Conservation (phyloP, 1,140 invertebrate species). For the Drepana arcuata region DNA sequence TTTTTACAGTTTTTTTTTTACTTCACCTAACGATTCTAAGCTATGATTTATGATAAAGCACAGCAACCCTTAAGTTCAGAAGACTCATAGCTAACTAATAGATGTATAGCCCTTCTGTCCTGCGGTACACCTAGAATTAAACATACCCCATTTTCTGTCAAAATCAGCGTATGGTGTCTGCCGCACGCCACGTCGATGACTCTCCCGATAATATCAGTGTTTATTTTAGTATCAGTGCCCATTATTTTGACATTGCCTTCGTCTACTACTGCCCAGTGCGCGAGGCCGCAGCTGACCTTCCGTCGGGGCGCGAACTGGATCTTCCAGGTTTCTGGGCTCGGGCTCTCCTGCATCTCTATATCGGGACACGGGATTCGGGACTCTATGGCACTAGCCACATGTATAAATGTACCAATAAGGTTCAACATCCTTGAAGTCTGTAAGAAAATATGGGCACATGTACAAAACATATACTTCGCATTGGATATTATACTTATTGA, state of each 20-base stretch:
- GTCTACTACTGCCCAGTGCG: constrained; percentile 49
- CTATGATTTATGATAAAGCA: no score
- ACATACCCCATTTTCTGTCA: constrained; percentile 60
- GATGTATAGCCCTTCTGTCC: no score
- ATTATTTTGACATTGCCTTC: constrained; percentile 47
- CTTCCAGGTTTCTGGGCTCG: constrained; percentile 45
- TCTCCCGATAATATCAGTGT: constrained; percentile 45
- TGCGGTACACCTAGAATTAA: no score
- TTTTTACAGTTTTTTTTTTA: no score
- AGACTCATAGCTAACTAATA: no score
- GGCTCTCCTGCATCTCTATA: constrained; percentile 27
- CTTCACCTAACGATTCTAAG: no score
- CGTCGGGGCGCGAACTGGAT: constrained; percentile 33
- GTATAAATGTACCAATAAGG: constrained; percentile 48
- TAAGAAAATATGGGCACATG: no score
- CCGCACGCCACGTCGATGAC: constrained; percentile 54
- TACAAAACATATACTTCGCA: no score
- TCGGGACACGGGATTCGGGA: constrained; percentile 37
- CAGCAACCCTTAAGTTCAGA: no score
- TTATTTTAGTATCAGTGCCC: constrained; percentile 34
- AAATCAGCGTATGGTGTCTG: constrained; percentile 50
- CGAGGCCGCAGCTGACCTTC: constrained; percentile 39
- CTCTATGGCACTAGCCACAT: constrained; percentile 37
- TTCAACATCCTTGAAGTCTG: constrained; percentile 51
- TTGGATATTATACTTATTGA: no score